Base-by-base conservation (phyloP, 2,113 vertebrate species). In the Strix aluco region DNA sequence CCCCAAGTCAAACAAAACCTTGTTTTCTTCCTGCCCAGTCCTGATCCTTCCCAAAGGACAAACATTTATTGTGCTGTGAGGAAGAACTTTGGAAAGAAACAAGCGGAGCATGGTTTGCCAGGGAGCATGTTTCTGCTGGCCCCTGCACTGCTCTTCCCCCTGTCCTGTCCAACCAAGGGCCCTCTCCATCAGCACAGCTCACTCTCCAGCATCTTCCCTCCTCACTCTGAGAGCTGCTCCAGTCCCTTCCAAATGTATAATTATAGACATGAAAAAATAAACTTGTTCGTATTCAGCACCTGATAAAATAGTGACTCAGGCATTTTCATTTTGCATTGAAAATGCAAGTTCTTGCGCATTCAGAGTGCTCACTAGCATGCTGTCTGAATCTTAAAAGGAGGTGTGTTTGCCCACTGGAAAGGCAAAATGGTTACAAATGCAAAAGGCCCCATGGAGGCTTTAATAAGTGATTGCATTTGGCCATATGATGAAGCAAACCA, bases 271-370 rank as follows among this genome's bases (percentile, higher is more conserved):
- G 62, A 85, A 93, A 94, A 94, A 94, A 93, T 65, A 95, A 92
- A 61, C 78, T 55, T n/a, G 70, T 72, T 96, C 87, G 74, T 78
- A 81, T 97, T 96, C 86, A 67, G 75, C 92, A 87, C 70, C 89
- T 96, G 89, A 88, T 96, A 88, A 97, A 96, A 67, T 69, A 80
- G 79, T 97, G 92, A 97, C 36, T 97, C 82, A 87, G 96, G 80
- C 81, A 54, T 95, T 86, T 89, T 57, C 49, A 61, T 40, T 96
- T 74, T 86, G 57, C 34, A 59, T 90, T 97, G 95, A 93, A 97
- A 97, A 87, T 82, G 51, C 42, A 86, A 83, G 97, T 90, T 94
- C 77, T 96, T 1, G 0, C 0, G 3, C 42, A 55, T 90, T 86
- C 2, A 1, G 66, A 70, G 27, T 17, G 63, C 73, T 96, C 79